phyloP scores from a whole-genome alignment of 1,140 invertebrate genomes.

The Oreohelix idahoensis region DNA sequence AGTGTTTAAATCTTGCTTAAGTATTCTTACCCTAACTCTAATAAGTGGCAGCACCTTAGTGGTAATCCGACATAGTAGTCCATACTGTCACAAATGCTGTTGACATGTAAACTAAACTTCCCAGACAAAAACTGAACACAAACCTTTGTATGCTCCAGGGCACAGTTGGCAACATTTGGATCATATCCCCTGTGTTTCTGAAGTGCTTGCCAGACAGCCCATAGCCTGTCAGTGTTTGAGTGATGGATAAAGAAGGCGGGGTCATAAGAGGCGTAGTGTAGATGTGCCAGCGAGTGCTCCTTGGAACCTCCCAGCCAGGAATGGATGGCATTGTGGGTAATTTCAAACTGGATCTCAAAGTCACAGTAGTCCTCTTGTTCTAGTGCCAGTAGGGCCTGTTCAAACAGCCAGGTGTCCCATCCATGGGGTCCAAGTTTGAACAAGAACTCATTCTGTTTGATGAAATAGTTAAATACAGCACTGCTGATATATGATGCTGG shows the following conservation, averaged over 20 bases:
- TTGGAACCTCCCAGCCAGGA: conserved; percentile 49
- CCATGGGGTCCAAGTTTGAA: conserved; percentile 37
- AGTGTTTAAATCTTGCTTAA: too few species aligned
- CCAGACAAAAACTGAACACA: background rate
- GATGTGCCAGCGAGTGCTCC: conserved; percentile 46
- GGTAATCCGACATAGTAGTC: too few species aligned
- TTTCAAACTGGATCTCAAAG: conserved; percentile 55
- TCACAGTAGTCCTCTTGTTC: conserved; percentile 55
- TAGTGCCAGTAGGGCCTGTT: conserved; percentile 46
- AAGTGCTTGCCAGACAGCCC: conserved; percentile 51
- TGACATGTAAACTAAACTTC: too few species aligned
- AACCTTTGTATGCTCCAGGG: conserved; percentile 44
- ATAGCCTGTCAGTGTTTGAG: conserved; percentile 49
- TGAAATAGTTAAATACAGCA: too few species aligned
- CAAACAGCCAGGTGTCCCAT: conserved; percentile 46
- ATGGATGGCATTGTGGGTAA: conserved; percentile 49
- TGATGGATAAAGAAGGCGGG: conserved; percentile 50
- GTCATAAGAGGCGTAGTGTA: conserved; percentile 52
- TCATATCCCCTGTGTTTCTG: conserved; percentile 45
- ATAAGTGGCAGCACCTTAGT: too few species aligned
- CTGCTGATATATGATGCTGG: too few species aligned
- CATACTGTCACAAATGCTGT: too few species aligned
- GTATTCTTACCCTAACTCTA: too few species aligned
- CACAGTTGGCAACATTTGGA: conserved; percentile 47
- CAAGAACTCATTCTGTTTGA: background rate